Evolutionary conservation across 2,113 vertebrate genomes (phyloP).

Genomic region (Laticauda laticaudata): DNA sequence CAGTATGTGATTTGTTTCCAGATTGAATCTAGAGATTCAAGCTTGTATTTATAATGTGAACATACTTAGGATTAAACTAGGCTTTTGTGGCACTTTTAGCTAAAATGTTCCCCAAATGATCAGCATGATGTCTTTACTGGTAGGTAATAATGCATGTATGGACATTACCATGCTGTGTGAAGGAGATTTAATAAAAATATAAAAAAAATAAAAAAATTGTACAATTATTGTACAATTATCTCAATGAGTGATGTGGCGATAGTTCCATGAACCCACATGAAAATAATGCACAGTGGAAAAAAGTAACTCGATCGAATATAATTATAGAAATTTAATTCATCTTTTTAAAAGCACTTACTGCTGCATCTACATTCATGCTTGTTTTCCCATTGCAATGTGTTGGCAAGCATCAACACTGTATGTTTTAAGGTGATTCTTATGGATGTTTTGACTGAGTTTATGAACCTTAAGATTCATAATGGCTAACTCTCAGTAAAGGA

Average conservation of each 20-base stretch:
- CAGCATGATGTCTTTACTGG: background rate
- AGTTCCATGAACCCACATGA: background rate
- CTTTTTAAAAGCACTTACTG: background rate
- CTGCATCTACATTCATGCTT: background rate
- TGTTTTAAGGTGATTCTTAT: background rate
- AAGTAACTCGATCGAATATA: background rate
- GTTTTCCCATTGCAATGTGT: background rate
- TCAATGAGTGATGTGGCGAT: background rate
- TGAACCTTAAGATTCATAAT: background rate
- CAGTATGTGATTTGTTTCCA: background rate
- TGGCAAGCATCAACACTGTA: background rate
- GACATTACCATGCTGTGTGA: background rate
- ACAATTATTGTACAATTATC: background rate
- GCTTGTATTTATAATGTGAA: background rate
- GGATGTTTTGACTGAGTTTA: background rate
- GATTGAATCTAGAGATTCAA: background rate
- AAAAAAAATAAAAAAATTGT: background rate
- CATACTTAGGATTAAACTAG: background rate
- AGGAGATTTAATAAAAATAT: background rate
- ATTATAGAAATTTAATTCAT: background rate
- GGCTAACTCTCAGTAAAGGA: background rate
- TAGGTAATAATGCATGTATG: background rate
- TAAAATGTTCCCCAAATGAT: background rate
- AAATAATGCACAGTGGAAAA: background rate
- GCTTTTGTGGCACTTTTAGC: background rate